A percentile compares a stretch with the other conserved stretches of the same genome.
phyloP scores from a whole-genome alignment of 2,113 vertebrate species.

The Petromus typicus region DNA sequence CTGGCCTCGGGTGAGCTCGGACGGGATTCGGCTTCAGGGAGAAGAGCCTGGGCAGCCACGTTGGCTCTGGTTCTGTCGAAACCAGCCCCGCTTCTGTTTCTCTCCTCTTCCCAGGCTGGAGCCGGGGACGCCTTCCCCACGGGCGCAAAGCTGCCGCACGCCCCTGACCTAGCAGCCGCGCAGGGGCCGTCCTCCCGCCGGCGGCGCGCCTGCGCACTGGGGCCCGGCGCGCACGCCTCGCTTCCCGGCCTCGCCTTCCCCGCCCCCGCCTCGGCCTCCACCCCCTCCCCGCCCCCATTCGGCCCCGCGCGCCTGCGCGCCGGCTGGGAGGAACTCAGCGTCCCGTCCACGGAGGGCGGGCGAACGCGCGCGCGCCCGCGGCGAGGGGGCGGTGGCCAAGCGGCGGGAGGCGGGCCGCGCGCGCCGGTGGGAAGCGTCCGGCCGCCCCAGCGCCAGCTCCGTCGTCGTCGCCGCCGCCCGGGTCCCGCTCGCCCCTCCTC shows the following conservation, averaged over 20 bases:
- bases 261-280: not conserved
- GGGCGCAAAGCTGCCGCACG: not conserved
- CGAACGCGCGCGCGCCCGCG: slow-evolving; percentile 67
- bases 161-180: not conserved
- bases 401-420: slow-evolving; percentile 73
- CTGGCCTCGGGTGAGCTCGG: not conserved
- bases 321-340: slow-evolving; percentile 53
- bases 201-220: not conserved
- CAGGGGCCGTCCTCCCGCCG: not conserved
- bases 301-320: slow-evolving; percentile 59
- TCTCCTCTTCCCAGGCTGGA: not conserved
- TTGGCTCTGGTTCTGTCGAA: not conserved
- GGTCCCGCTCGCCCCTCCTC: slow-evolving; percentile 75
- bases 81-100: not conserved
- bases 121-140: fast-evolving
- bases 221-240: slow-evolving; percentile 17
- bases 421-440: slow-evolving; percentile 87
- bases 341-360: not conserved
- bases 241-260: not conserved
- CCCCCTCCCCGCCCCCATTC: not conserved
- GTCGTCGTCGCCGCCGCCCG: slow-evolving; percentile 70
- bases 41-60: not conserved
- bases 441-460: slow-evolving; percentile 74
- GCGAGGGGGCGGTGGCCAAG: slow-evolving; percentile 42
- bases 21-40: not conserved